Percentiles rank a stretch among this genome's conserved stretches.
These are phyloP conservation scores for Danionella dracula DNA, from an alignment of 2,797 vertebrate genomes.

Conservation along the genomic window DNA sequence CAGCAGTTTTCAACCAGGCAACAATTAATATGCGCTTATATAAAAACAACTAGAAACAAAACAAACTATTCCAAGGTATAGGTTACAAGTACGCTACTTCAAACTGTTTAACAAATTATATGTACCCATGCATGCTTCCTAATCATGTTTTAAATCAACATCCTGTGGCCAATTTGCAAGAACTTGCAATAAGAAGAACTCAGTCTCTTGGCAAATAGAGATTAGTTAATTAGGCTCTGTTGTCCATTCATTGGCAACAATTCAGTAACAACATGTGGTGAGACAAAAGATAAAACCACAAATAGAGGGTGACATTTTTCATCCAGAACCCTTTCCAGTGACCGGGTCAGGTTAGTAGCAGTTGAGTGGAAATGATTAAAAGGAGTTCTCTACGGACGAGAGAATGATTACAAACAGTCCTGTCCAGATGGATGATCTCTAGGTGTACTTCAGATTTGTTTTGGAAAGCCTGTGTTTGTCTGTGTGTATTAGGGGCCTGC, in stretches of 20 bases:
- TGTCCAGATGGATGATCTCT: conserved; percentile 3
- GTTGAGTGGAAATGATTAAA: conserved; percentile 10
- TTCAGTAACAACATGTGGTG: conserved; percentile 11
- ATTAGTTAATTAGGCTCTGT: conserved; percentile 15
- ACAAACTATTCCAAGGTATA: neutral
- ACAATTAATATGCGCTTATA: no score
- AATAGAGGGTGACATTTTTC: neutral
- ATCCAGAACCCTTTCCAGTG: neutral
- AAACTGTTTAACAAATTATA: neutral
- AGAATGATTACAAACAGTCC: neutral
- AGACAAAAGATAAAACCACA: neutral
- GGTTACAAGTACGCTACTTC: neutral
- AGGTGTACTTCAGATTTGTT: neutral
- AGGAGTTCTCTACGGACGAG: conserved; percentile 1
- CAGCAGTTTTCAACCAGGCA: no score
- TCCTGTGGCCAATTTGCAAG: conserved; percentile 25
- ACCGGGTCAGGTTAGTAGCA: conserved; percentile 16
- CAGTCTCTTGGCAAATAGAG: neutral
- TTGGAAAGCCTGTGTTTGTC: neutral
- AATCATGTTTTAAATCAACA: conserved; percentile 19
- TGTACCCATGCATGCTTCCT: neutral
- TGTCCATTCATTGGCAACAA: conserved; percentile 10
- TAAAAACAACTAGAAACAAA: neutral
- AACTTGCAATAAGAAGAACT: no score
- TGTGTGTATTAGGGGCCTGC: neutral